These are phyloP conservation scores for Zophobas morio DNA, from an alignment of 1,140 invertebrate genomes.

Conservation along the genomic window DNA sequence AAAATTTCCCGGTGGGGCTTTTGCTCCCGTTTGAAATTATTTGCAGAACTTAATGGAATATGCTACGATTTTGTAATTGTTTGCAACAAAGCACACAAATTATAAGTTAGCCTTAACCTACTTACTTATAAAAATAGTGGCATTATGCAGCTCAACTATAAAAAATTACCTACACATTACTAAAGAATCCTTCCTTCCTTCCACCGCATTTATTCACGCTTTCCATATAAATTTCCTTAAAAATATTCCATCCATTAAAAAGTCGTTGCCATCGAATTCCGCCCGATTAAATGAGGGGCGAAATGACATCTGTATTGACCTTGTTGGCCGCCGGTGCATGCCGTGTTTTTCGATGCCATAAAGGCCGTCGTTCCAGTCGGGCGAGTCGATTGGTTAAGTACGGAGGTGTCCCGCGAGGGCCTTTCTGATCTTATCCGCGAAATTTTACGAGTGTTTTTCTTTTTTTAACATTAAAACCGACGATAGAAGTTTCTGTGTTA, in stretches of 20 bases:
- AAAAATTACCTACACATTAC: too few relatives aligned
- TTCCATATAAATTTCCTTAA: background rate
- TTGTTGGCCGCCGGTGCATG: background rate
- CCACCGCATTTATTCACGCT: too few relatives aligned
- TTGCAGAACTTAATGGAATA: too few relatives aligned
- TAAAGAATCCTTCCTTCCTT: too few relatives aligned
- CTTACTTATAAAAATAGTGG: too few relatives aligned
- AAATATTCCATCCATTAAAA: background rate
- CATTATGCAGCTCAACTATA: too few relatives aligned
- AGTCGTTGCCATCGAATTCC: background rate
- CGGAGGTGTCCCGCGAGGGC: background rate
- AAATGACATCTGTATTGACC: background rate
- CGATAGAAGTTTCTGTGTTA: slow-evolving; percentile 22
- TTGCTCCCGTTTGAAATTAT: too few relatives aligned
- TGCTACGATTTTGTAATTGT: too few relatives aligned
- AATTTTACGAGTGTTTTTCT: slow-evolving; percentile 26
- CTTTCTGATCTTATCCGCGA: slow-evolving; percentile 1
- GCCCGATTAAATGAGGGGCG: background rate
- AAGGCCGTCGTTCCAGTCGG: background rate
- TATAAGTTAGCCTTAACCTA: too few relatives aligned
- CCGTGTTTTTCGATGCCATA: background rate
- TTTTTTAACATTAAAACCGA: background rate
- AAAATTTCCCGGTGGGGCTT: too few relatives aligned
- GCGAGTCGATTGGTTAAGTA: background rate
- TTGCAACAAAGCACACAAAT: too few relatives aligned